A percentile compares a stretch with the other conserved stretches of the same genome.
Conservation (phyloP, 2,113 vertebrate species). For the Charina bottae region DNA sequence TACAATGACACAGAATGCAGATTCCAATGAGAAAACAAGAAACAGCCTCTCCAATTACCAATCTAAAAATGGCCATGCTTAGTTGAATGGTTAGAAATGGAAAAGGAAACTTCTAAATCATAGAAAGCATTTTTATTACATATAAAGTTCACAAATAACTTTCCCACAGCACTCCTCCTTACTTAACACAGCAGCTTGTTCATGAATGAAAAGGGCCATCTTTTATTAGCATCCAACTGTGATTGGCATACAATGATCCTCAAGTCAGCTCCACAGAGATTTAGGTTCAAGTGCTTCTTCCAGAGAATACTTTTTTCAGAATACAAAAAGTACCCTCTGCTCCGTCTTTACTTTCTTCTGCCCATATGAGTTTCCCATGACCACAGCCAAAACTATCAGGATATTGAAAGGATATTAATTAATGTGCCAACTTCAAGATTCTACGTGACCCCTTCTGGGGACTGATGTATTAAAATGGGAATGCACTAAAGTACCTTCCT, state of each 20-base stretch:
- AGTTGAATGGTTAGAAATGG: conserved; percentile 13
- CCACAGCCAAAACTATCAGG: not conserved
- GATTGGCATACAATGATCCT: not conserved
- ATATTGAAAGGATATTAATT: not conserved
- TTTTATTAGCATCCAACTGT: not conserved
- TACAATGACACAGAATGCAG: not conserved
- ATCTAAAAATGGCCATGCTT: conserved; percentile 6
- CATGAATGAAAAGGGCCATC: conserved; percentile 3
- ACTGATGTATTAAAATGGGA: not conserved
- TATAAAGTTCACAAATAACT: conserved; percentile 9
- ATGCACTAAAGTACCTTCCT: not conserved
- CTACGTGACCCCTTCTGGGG: not conserved
- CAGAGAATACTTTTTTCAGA: not conserved
- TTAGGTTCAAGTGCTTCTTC: not conserved
- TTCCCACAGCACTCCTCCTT: conserved; percentile 4
- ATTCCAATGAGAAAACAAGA: conserved; percentile 22
- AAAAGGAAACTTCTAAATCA: conserved; percentile 20
- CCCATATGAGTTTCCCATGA: not conserved
- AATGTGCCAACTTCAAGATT: not conserved
- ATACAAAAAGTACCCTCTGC: not conserved
- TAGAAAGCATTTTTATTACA: not conserved
- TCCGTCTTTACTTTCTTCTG: not conserved
- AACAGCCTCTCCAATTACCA: not conserved
- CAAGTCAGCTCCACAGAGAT: conserved; percentile 3
- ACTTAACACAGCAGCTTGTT: not conserved